phyloP scores from a whole-genome alignment of 2,888 invertebrate genomes.

The Parnassius orleans region DNA sequence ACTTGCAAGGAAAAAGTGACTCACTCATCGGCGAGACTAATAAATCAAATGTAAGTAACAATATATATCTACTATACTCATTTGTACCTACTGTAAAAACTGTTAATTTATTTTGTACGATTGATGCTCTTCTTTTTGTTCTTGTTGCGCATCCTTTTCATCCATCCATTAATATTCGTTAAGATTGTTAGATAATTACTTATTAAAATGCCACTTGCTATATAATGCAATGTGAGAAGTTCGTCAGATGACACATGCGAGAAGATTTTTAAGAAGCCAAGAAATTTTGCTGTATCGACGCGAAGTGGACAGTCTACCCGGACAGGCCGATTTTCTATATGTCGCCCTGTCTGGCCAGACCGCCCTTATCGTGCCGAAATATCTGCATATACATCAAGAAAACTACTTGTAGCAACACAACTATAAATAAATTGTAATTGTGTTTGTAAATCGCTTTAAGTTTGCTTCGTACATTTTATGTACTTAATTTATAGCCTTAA shows the following conservation, averaged over 20 bases:
- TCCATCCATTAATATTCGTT: slow-evolving; percentile 8
- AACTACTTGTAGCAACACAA: background rate
- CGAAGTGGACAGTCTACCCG: slow-evolving; percentile 71
- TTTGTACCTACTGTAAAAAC: background rate
- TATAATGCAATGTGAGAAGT: slow-evolving; percentile 14
- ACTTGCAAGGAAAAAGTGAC: slow-evolving; percentile 84
- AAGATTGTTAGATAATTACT: slow-evolving; percentile 21
- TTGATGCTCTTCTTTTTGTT: too few relatives aligned
- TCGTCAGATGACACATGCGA: slow-evolving; percentile 5
- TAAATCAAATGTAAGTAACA: slow-evolving; percentile 43
- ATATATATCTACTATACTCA: background rate
- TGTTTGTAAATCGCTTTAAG: too few relatives aligned
- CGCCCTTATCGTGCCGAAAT: slow-evolving; percentile 43
- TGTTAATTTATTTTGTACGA: background rate
- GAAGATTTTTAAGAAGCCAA: slow-evolving; percentile 7
- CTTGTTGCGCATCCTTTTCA: too few relatives aligned
- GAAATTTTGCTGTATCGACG: slow-evolving; percentile 2
- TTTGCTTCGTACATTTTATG: too few relatives aligned
- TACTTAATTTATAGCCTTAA: too few relatives aligned
- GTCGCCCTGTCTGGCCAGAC: slow-evolving; percentile 60
- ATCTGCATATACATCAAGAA: slow-evolving; percentile 7
- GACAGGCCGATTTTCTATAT: slow-evolving; percentile 61
- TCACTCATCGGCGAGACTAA: slow-evolving; percentile 34
- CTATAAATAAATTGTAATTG: too few relatives aligned
- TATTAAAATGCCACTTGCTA: slow-evolving; percentile 22